These are phyloP conservation scores for Sinopyrophorus schimmeli DNA, from an alignment of 2,888 invertebrate species.

Conservation along the genomic window DNA sequence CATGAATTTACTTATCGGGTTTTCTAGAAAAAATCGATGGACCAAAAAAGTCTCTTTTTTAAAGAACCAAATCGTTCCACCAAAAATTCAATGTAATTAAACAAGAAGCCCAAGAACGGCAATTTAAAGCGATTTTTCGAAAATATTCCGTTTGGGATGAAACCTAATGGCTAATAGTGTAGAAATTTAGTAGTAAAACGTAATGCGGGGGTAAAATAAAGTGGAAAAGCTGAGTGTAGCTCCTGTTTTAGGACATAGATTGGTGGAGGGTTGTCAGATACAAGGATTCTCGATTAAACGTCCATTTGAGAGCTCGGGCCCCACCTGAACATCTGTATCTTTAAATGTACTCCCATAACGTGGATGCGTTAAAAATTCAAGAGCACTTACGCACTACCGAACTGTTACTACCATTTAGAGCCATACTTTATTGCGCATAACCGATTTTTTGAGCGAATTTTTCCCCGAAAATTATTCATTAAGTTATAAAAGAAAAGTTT, in stretches of 20 bases:
- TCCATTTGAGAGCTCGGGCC: constrained; percentile 35
- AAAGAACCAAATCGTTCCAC: no score
- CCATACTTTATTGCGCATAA: constrained; percentile 31
- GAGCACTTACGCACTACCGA: constrained; percentile 30
- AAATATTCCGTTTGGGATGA: no score
- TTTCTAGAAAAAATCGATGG: no score
- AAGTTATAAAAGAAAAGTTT: constrained; percentile 27
- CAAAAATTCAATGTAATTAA: no score
- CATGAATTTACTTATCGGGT: no score
- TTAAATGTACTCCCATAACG: constrained; percentile 31
- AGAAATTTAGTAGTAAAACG: background rate
- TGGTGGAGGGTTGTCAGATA: constrained; percentile 39
- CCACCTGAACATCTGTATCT: constrained; percentile 42
- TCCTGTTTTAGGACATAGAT: constrained; percentile 16
- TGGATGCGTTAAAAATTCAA: constrained; percentile 27
- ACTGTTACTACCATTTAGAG: constrained; percentile 30
- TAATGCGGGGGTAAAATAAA: constrained; percentile 6
- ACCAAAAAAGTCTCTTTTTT: no score
- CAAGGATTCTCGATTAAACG: constrained; percentile 54
- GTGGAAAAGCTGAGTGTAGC: constrained; percentile 13
- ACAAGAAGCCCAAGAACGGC: no score
- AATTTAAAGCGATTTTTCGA: no score
- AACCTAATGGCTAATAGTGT: no score
- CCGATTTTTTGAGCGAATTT: constrained; percentile 30
- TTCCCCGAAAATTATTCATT: constrained; percentile 31